Percentiles rank a stretch among this genome's conserved stretches.
These are phyloP conservation scores for Synanthedon andrenaeformis DNA, from an alignment of 2,888 invertebrate genomes.

Conservation along the genomic window DNA sequence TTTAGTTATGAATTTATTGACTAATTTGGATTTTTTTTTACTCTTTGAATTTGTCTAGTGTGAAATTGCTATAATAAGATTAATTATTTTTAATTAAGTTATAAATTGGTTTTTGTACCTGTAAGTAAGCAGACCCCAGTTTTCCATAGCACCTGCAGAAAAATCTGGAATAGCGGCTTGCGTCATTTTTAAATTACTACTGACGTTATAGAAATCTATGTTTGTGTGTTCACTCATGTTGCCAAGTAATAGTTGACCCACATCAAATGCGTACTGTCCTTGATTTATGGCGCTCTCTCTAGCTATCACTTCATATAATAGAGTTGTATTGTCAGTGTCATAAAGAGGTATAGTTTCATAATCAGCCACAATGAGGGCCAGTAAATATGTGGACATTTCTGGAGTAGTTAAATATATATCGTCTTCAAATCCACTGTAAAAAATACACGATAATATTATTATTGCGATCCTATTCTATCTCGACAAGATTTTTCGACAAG, in stretches of 20 bases:
- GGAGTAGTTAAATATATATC: conserved; percentile 52
- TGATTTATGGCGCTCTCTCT: conserved; percentile 50
- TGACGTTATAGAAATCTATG: conserved; percentile 53
- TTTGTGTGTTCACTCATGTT: conserved; percentile 71
- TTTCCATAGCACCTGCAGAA: conserved; percentile 84
- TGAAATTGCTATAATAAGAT: no score
- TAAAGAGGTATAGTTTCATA: conserved; percentile 35
- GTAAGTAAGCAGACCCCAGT: conserved; percentile 86
- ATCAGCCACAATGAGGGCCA: conserved; percentile 77
- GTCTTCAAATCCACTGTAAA: conserved; percentile 32
- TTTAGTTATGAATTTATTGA: neutral
- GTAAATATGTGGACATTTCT: conserved; percentile 74
- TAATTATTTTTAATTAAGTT: no score
- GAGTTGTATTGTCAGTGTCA: conserved; percentile 1
- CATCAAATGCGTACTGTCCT: conserved; percentile 45
- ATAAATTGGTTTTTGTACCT: conserved; percentile 41
- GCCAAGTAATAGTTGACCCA: conserved; percentile 49
- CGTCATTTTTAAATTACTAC: conserved; percentile 68
- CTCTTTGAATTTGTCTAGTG: no score
- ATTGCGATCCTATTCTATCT: no score
- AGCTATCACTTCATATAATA: conserved; percentile 54
- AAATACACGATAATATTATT: conserved; percentile 3
- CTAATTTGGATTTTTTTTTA: no score
- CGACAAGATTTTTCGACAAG: no score
- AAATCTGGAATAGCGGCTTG: conserved; percentile 85